phyloP scores from a whole-genome alignment of 2,888 invertebrate genomes.

The Apantesis nais region DNA sequence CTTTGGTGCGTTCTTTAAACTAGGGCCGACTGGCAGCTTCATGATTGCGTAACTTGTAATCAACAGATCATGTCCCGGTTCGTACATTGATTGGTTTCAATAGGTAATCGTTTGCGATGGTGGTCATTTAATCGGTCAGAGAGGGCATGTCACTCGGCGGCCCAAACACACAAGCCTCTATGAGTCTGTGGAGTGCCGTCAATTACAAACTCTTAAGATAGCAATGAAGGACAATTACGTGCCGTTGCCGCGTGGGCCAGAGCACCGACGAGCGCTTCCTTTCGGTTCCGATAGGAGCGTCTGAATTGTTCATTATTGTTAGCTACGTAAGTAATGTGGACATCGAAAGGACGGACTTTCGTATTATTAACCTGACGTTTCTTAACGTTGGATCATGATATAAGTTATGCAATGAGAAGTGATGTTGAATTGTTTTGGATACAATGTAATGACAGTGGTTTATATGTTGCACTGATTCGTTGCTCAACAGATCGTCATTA shows the following conservation, averaged over 20 bases:
- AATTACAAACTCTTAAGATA: slow-evolving; percentile 57
- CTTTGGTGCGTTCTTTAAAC: background rate
- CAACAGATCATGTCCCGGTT: slow-evolving; percentile 29
- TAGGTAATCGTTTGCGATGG: slow-evolving; percentile 35
- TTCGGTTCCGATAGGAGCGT: slow-evolving; percentile 13
- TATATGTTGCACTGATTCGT: background rate
- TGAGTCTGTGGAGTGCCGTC: slow-evolving; percentile 42
- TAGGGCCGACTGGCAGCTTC: too few species aligned
- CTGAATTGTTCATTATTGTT: slow-evolving; percentile 1
- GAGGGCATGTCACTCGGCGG: slow-evolving; percentile 28
- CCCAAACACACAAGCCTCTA: slow-evolving; percentile 20
- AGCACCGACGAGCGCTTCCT: slow-evolving; percentile 20
- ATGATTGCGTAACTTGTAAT: background rate
- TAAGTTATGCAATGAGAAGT: background rate
- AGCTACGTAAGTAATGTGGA: background rate
- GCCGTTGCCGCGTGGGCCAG: slow-evolving; percentile 26
- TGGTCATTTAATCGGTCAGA: slow-evolving; percentile 34
- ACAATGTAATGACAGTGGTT: background rate
- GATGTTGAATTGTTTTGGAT: background rate
- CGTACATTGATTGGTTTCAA: slow-evolving; percentile 49
- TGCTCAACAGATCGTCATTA: background rate
- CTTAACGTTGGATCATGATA: slow-evolving; percentile 1
- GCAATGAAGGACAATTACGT: slow-evolving; percentile 61
- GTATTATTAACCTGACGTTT: background rate
- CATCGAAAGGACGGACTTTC: background rate